Conservation (phyloP, 2,888 invertebrate species). For the Dioctria linearis region DNA sequence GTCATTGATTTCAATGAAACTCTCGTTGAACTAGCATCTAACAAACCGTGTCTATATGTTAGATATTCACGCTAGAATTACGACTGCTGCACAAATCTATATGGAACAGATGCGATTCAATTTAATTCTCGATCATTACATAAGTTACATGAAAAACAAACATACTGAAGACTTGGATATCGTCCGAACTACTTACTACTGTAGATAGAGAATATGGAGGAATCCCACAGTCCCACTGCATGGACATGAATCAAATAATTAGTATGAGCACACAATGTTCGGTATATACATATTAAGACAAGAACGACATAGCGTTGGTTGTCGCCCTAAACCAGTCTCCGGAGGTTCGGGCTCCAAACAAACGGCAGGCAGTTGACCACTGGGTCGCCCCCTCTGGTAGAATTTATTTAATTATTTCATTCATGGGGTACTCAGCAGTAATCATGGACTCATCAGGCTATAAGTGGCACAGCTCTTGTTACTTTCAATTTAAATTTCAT, state of each 20-base stretch:
- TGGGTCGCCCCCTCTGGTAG: conserved; percentile 24
- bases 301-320: not conserved
- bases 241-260: conserved; percentile 50
- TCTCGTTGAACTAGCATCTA: conserved; percentile 45
- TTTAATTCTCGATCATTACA: conserved; percentile 45
- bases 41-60: conserved; percentile 8
- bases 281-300: not conserved
- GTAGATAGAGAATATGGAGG: not conserved
- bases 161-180: not conserved
- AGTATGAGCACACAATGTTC: conserved; percentile 18
- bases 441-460: conserved; percentile 47
- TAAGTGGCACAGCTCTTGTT: conserved; percentile 49
- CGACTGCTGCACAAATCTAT: conserved; percentile 23
- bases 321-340: conserved; percentile 12
- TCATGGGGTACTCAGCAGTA: conserved; percentile 39
- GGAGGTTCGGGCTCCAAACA: conserved; percentile 10
- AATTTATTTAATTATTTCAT: conserved; percentile 53
- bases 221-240: conserved; percentile 22
- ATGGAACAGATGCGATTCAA: conserved; percentile 43
- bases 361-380: conserved; percentile 36
- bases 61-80: not conserved
- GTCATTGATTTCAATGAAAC: conserved; percentile 53
- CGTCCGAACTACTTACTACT: not conserved
- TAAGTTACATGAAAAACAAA: conserved; percentile 48
- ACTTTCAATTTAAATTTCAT: conserved; percentile 53